phyloP scores from a whole-genome alignment of 2,888 invertebrate genomes.

The Eupeodes luniger region DNA sequence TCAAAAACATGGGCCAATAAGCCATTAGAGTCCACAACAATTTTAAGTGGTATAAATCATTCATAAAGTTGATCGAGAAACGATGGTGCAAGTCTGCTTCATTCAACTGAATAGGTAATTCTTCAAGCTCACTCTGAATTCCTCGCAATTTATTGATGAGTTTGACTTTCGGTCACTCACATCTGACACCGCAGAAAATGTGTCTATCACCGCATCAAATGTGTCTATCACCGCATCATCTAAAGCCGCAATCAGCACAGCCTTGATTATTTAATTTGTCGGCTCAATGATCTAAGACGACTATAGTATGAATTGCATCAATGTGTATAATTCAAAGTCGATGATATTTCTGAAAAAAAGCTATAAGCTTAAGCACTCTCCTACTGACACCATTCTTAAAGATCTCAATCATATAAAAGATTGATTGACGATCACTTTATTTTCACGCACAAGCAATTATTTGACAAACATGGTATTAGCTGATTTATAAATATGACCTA shows the following conservation, averaged over 20 bases:
- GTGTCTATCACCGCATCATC: too few relatives aligned
- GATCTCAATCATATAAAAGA: constrained; percentile 24
- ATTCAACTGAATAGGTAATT: too few relatives aligned
- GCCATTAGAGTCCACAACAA: too few relatives aligned
- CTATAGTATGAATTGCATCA: not conserved
- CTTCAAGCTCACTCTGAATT: too few relatives aligned
- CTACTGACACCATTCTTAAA: constrained; percentile 29
- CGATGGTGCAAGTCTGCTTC: too few relatives aligned
- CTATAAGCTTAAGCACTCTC: constrained; percentile 7
- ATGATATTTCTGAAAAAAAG: not conserved
- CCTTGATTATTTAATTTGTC: not conserved
- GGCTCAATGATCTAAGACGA: not conserved
- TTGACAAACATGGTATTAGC: constrained; percentile 26
- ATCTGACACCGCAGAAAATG: too few relatives aligned
- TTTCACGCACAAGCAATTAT: constrained; percentile 28
- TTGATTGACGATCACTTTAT: constrained; percentile 35
- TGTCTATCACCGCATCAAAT: too few relatives aligned
- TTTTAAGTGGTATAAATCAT: too few relatives aligned
- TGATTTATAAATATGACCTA: not conserved
- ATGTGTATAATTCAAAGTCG: not conserved
- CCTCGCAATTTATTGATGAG: too few relatives aligned
- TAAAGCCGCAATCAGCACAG: not conserved
- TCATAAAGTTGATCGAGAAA: too few relatives aligned
- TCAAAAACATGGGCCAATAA: too few relatives aligned
- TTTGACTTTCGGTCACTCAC: too few relatives aligned